phyloP scores from a whole-genome alignment of 2,113 vertebrate species.

The Coryphaenoides rupestris region DNA sequence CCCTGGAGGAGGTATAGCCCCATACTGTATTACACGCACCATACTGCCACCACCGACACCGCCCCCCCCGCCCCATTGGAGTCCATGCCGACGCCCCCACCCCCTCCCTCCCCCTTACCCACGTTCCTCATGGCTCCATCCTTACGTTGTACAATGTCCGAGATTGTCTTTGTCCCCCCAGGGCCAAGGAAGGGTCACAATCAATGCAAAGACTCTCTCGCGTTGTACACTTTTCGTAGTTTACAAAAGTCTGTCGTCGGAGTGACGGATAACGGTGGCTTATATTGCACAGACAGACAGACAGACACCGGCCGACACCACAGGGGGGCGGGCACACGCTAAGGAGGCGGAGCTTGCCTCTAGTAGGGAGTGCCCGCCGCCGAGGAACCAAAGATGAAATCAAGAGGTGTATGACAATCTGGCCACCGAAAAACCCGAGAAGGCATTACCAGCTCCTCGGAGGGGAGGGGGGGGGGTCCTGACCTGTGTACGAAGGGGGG shows the following conservation, averaged over 20 bases:
- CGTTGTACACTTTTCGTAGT: constrained; percentile 60
- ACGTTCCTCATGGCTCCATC: constrained; percentile 52
- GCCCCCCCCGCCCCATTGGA: constrained; percentile 49
- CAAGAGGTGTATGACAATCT: constrained; percentile 70
- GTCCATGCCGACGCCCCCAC: constrained; percentile 52
- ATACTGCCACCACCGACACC: constrained; percentile 69
- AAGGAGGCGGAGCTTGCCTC: constrained; percentile 56
- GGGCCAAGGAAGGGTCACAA: constrained; percentile 72
- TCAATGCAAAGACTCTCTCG: constrained; percentile 67
- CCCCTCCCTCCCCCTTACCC: constrained; percentile 35
- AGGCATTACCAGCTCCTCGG: constrained; percentile 55
- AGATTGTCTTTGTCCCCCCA: constrained; percentile 67
- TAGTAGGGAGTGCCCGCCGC: constrained; percentile 57
- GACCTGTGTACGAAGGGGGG: constrained; percentile 48
- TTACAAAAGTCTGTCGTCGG: constrained; percentile 68
- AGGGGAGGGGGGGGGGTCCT: constrained; percentile 57
- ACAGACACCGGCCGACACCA: constrained; percentile 30
- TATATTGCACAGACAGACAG: constrained; percentile 59
- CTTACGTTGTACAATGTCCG: constrained; percentile 57
- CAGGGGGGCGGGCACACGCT: constrained; percentile 55
- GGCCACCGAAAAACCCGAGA: constrained; percentile 56
- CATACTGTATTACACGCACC: constrained; percentile 52
- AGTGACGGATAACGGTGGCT: constrained; percentile 63
- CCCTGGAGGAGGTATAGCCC: no score
- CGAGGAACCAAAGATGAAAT: constrained; percentile 72